phyloP scores from a whole-genome alignment of 2,113 vertebrate genomes.

The Sinocyclocheilus grahami region DNA sequence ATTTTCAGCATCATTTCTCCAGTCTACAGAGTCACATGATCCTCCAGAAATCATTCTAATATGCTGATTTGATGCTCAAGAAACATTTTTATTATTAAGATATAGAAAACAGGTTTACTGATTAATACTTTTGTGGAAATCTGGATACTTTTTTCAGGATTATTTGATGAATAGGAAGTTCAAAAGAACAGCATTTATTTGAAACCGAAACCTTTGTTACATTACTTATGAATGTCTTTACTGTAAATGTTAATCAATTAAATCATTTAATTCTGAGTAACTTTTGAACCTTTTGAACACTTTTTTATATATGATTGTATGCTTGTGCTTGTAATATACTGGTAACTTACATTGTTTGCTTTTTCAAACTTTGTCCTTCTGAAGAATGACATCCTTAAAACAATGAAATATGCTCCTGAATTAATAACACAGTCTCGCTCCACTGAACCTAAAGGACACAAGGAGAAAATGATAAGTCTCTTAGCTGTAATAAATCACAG shows the following conservation, averaged over 20 bases:
- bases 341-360: not conserved
- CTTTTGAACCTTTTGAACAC: not conserved
- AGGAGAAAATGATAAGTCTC: not conserved
- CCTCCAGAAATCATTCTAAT: no score
- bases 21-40: not conserved
- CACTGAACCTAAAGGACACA: constrained; percentile 5
- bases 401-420: not conserved
- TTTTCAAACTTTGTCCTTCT: not conserved
- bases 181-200: not conserved
- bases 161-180: no score
- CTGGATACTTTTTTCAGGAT: not conserved
- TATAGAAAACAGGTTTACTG: not conserved
- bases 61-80: not conserved
- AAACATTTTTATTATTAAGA: not conserved
- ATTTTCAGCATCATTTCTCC: not conserved
- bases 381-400: constrained; percentile 11
- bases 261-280: no score
- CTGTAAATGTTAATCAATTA: no score
- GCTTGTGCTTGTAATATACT: not conserved
- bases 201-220: not conserved
- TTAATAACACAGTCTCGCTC: not conserved
- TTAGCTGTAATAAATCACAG: constrained; percentile 7
- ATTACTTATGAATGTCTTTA: no score
- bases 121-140: not conserved
- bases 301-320: not conserved